Percentiles rank a stretch among this genome's conserved stretches.
Conservation (phyloP, 2,888 invertebrate genomes). For the Acanthosepion lycidas region DNA sequence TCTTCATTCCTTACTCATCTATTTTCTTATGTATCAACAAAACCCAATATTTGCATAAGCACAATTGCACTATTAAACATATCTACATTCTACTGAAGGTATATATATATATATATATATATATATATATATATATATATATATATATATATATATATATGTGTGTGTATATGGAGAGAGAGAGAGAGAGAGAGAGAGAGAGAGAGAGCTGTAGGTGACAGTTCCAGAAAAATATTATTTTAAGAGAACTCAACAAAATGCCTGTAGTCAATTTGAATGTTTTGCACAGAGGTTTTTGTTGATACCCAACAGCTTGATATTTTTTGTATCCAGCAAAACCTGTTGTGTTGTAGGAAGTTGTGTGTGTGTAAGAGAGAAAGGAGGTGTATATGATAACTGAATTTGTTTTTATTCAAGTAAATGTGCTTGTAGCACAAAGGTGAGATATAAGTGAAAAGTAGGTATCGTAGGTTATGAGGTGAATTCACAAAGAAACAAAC, state of each 20-base stretch:
- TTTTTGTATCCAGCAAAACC: not conserved
- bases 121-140: not conserved
- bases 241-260: not conserved
- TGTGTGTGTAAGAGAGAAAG: not conserved
- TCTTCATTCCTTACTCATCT: no score
- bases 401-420: not conserved
- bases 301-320: not conserved
- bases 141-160: no score
- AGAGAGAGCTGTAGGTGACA: not conserved
- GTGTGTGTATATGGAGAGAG: no score
- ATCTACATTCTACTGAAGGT: not conserved
- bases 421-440: not conserved
- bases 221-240: not conserved
- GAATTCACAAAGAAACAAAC: not conserved
- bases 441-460: not conserved
- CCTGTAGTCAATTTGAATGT: not conserved
- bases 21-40: no score
- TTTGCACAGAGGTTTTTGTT: not conserved
- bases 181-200: no score
- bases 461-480: not conserved
- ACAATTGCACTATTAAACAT: not conserved
- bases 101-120: not conserved
- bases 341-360: not conserved
- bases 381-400: not conserved
- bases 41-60: no score